Base-by-base conservation (phyloP, 2,113 vertebrate genomes). In the Spizaetus ornatus region DNA sequence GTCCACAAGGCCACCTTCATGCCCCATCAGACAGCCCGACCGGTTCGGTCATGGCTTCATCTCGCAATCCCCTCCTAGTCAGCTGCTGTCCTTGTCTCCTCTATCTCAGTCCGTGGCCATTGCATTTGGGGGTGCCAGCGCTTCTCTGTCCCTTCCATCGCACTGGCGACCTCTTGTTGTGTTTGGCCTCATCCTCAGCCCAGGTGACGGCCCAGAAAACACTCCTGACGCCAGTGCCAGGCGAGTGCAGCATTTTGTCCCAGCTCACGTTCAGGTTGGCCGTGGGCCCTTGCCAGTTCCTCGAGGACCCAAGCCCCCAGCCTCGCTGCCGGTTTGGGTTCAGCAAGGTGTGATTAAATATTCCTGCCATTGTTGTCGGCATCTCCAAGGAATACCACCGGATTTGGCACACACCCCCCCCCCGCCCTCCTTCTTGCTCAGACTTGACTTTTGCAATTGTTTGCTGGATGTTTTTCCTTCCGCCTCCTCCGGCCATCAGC, bases 361-460 rank as follows among this genome's bases (percentile, higher is more conserved):
- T 90, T 93, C 78, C 94, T 95, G 78, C 65, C 45, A 89, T 90
- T 97, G 94, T 93, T 95, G 77, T 79, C 16, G 8, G 32, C 0
- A 42, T 94, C 94, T 95, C 95, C 84, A 96, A 93, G 96, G 94
- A 94, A 87, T 89, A 82, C 48, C 13, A 11, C 83, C 29, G 25
- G 83, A 87, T 95, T 76, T 91, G 77, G 61, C 88, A 79, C 50
- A n/a, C 48, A 16, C 43, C 4, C 36, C 67, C 86, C 80, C 52
- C 80, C 1, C 94, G 4, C 97, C 97, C 96, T 93, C 48, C 29
- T 66, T 95, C 97, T 95, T 97, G 98, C 96, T 95, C 86, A 85
- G 91, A 93, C 98, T 93, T 97, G 98, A 97, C 72, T 96, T 78
- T 82, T 94, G 86, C 63, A 95, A 94, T 95, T 97, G 94, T 98